phyloP scores from a whole-genome alignment of 2,113 vertebrate species.

The Bagarius yarrelli region DNA sequence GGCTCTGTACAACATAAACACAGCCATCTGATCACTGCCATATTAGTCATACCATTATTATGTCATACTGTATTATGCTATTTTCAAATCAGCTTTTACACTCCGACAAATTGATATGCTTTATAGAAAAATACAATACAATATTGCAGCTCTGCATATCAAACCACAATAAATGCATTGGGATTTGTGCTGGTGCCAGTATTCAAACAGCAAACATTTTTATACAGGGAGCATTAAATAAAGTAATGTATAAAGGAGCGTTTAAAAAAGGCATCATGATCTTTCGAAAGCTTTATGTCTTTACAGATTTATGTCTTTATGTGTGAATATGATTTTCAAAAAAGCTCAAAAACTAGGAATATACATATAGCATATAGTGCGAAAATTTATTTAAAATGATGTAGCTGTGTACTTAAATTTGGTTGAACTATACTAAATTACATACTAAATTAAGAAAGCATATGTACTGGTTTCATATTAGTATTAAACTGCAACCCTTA shows the following conservation, averaged over 20 bases:
- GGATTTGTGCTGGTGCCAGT: background rate
- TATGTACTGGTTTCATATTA: too few relatives aligned
- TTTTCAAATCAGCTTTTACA: background rate
- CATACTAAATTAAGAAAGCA: too few relatives aligned
- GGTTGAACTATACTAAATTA: too few relatives aligned
- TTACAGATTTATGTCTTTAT: too few relatives aligned
- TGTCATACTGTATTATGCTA: background rate
- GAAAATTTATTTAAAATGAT: too few relatives aligned
- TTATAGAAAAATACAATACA: background rate
- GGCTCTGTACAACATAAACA: constrained; percentile 77
- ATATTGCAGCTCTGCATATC: background rate
- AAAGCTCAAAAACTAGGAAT: too few relatives aligned
- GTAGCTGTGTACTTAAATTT: too few relatives aligned
- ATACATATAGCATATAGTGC: too few relatives aligned
- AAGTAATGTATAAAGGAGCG: background rate
- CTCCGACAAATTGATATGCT: background rate
- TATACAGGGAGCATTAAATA: background rate
- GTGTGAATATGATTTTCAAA: too few relatives aligned
- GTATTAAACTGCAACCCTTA: too few relatives aligned
- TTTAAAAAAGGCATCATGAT: too few relatives aligned
- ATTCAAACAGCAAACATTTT: background rate
- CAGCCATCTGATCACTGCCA: constrained; percentile 11
- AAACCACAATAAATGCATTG: background rate
- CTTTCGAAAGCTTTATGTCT: too few relatives aligned
- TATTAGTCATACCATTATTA: background rate